Percentiles rank a stretch among this genome's conserved stretches.
These are phyloP conservation scores for Norana najaformis DNA, from an alignment of 2,888 invertebrate genomes.

Conservation along the genomic window DNA sequence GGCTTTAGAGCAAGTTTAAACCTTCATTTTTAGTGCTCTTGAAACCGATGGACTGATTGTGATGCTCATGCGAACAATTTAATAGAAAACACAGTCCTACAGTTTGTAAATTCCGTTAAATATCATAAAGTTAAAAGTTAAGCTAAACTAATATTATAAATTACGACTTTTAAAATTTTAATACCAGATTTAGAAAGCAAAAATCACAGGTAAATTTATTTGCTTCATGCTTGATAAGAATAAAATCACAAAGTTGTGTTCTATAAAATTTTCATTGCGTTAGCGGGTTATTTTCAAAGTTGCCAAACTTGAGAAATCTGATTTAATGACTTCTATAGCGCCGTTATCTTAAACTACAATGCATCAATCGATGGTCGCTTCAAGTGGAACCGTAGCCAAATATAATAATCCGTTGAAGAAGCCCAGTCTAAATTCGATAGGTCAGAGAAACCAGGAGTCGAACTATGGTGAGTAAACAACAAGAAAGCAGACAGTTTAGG, in stretches of 20 bases:
- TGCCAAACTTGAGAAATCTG: not conserved
- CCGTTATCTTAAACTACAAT: not conserved
- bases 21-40: not conserved
- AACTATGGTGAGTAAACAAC: not conserved
- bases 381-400: too few relatives aligned
- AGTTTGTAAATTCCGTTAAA: too few relatives aligned
- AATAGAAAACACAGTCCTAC: too few relatives aligned
- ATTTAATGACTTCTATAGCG: not conserved
- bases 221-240: not conserved
- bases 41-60: not conserved
- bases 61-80: too few relatives aligned
- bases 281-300: not conserved
- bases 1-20: not conserved
- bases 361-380: not conserved
- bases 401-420: too few relatives aligned
- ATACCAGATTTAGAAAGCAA: not conserved
- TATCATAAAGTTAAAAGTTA: too few relatives aligned
- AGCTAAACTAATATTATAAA: not conserved
- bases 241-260: not conserved
- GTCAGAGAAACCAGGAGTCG: too few relatives aligned
- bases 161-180: not conserved
- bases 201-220: not conserved
- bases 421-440: not conserved
- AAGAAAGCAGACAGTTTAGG: not conserved
- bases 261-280: too few relatives aligned